These are phyloP conservation scores for Bombus terrestris DNA, from an alignment of 1,140 invertebrate species.

Conservation along the genomic window DNA sequence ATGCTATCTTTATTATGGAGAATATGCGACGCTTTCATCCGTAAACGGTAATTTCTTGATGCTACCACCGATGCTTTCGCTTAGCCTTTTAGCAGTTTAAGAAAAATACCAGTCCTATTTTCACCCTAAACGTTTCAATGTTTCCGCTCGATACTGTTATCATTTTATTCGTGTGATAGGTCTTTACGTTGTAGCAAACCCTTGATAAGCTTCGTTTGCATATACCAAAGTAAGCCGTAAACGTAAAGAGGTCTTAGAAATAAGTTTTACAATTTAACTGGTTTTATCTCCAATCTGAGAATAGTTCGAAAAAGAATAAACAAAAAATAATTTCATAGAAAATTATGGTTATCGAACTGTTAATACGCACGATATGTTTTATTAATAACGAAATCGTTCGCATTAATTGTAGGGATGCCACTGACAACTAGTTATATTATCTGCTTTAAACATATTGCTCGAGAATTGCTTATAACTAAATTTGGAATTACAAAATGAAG, in stretches of 20 bases:
- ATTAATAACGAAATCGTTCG: too few relatives aligned
- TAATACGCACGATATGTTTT: too few relatives aligned
- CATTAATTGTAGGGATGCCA: too few relatives aligned
- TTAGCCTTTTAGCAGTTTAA: background rate
- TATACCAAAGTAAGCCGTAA: background rate
- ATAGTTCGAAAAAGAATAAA: too few relatives aligned
- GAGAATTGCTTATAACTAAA: too few relatives aligned
- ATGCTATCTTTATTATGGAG: background rate
- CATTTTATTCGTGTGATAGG: background rate
- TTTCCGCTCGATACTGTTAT: background rate
- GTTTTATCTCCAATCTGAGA: too few relatives aligned
- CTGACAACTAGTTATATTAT: too few relatives aligned
- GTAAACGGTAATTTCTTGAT: conserved; percentile 37
- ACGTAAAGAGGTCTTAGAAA: background rate
- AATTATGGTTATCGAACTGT: too few relatives aligned
- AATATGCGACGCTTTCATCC: conserved; percentile 18
- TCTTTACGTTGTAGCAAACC: background rate
- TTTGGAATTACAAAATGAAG: too few relatives aligned
- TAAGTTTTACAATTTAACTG: too few relatives aligned
- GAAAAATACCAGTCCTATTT: background rate
- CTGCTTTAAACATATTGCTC: too few relatives aligned
- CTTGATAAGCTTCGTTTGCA: background rate
- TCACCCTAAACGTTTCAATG: conserved; percentile 16
- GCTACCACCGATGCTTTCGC: background rate
- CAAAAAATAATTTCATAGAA: too few relatives aligned